Conservation (phyloP, 2,888 invertebrate species). For the Coleophora flavipennella region DNA sequence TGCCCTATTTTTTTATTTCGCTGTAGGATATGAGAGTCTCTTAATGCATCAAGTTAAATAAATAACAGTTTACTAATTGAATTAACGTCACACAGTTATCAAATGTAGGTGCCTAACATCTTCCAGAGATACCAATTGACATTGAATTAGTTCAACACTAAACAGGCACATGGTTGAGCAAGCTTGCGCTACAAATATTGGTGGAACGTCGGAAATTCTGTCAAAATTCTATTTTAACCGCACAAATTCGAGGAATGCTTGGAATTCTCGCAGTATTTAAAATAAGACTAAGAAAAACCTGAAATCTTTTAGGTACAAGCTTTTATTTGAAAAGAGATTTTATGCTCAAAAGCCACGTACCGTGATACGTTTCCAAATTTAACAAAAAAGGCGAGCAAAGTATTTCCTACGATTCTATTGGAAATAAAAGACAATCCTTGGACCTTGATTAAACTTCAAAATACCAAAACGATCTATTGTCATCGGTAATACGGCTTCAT, state of each 20-base stretch:
- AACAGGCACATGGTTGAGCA: constrained; percentile 3
- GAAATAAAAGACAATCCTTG: no score
- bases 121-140: constrained; percentile 3
- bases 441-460: no score
- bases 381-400: no score
- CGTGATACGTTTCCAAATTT: no score
- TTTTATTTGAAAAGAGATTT: no score
- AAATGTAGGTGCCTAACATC: constrained; percentile 31
- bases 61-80: constrained; percentile 22
- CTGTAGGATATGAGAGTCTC: background rate
- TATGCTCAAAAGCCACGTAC: no score
- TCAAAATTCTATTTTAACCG: constrained; percentile 12
- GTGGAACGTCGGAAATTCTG: constrained; percentile 32
- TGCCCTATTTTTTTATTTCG: no score
- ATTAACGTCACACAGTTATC: constrained; percentile 28
- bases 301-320: no score
- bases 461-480: no score
- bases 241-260: no score
- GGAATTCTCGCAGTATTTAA: constrained; percentile 10
- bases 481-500: no score
- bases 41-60: constrained; percentile 24
- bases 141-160: background rate
- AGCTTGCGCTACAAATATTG: constrained; percentile 32
- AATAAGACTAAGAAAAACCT: constrained; percentile 30
- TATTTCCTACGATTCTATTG: no score